Percentiles rank a stretch among this genome's conserved stretches.
These are phyloP conservation scores for Aurelia sp. DNA, from an alignment of 30 jellyfish, hydroid and myxozoan genomes.

Conservation along the genomic window DNA sequence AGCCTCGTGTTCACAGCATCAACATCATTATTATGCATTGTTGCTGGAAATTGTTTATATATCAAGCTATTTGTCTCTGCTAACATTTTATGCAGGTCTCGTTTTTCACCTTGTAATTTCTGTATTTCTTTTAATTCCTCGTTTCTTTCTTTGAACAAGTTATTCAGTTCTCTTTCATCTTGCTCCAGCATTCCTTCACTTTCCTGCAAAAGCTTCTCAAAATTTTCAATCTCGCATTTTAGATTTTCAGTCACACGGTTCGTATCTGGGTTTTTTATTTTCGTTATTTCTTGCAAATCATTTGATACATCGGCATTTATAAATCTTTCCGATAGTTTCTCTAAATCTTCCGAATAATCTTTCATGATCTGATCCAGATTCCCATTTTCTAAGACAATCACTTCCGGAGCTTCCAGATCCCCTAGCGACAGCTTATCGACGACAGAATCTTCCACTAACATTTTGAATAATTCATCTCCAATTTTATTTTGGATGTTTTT, in stretches of 20 bases:
- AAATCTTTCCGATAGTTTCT: conserved; percentile 4
- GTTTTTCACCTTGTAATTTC: conserved; percentile 5
- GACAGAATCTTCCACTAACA: background rate
- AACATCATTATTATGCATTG: background rate
- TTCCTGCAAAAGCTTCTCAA: background rate
- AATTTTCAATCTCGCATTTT: conserved; percentile 18
- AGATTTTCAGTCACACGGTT: conserved; percentile 11
- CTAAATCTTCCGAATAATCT: conserved; percentile 1
- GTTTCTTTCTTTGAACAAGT: conserved; percentile 3
- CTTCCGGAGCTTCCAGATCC: conserved; percentile 12
- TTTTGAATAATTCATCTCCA: conserved; percentile 32
- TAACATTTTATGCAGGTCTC: conserved; percentile 26
- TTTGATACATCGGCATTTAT: conserved; percentile 25
- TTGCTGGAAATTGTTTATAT: conserved; percentile 10
- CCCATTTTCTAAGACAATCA: conserved; percentile 14
- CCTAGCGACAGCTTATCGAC: background rate
- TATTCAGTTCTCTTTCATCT: conserved; percentile 13
- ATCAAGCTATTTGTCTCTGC: conserved; percentile 13
- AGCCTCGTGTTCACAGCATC: conserved; percentile 15
- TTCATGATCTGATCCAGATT: conserved; percentile 26
- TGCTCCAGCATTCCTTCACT: background rate
- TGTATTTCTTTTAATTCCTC: background rate
- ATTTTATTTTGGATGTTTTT: conserved; percentile 8
- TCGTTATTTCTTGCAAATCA: conserved; percentile 20
- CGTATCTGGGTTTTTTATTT: conserved; percentile 16